Base-by-base conservation (phyloP, 2,888 invertebrate genomes). In the Ophion ellenae region DNA sequence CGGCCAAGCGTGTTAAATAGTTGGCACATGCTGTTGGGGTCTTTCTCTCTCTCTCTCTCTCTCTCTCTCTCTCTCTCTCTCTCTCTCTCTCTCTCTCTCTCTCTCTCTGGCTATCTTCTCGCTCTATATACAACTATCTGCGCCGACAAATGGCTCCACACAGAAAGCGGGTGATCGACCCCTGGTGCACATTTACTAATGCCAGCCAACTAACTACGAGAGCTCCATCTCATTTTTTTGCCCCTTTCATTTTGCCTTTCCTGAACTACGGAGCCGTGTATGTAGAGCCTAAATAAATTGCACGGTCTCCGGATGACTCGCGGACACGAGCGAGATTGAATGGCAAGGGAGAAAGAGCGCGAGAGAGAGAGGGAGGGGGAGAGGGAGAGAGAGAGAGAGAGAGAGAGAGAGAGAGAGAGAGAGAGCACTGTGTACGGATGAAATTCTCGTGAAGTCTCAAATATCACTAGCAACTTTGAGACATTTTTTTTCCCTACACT, bases 1-100 rank as follows among this genome's bases (percentile, higher is more conserved):
- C 86, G 83, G 74, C 86, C 70, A 86, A 88, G 87, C 88, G 87
- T 87, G 87, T 87, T 87, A 88, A 88, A 88, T 88, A 88, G 87
- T 88, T 88, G 88, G 88, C 88, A 88, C 88, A 88, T 88, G 88
- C 84, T 86, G 83, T 83, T 70, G 73, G 64, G 63, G n/a, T 24
- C 69, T n/a, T n/a, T n/a, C n/a, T n/a, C n/a, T n/a, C n/a, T n/a
- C n/a, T n/a, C n/a, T n/a, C n/a, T n/a, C n/a, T n/a, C n/a, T n/a
- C n/a, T n/a, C n/a, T 82, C 61, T 78, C 47, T 32, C 71, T 40
- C 61, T 20, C 67, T 77, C 11, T 53, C 66, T 67, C 77, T 67
- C 45, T 61, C 66, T 63, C 75, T 64, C 66, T 76, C 53, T 75
- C 64, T 77, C 57, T 67, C n/a, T 59, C 66, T 69, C 24, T 20